These are phyloP conservation scores for Margaritifera margaritifera DNA, from an alignment of 2,888 invertebrate species.

Conservation along the genomic window DNA sequence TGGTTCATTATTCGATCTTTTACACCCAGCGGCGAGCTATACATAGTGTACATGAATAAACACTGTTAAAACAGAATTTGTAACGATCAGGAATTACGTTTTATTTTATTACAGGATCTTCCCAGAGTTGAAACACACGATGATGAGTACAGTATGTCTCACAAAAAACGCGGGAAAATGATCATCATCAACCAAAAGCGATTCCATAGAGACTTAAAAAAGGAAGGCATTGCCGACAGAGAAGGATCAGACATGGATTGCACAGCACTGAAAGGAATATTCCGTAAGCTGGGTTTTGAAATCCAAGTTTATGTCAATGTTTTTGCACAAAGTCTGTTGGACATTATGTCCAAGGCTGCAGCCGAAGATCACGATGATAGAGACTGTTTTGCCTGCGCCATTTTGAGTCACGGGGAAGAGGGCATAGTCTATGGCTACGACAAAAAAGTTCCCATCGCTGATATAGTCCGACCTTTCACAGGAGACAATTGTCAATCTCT, in stretches of 20 bases:
- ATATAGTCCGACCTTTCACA: constrained; percentile 20
- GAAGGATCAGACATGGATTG: constrained; percentile 33
- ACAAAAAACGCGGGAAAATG: constrained; percentile 24
- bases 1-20: no score
- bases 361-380: constrained; percentile 22
- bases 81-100: no score
- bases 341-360: constrained; percentile 21
- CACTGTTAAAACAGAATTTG: no score
- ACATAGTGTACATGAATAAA: no score
- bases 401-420: constrained; percentile 43
- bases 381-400: constrained; percentile 40
- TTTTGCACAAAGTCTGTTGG: constrained; percentile 14
- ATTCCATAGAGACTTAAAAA: constrained; percentile 12
- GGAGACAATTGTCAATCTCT: constrained; percentile 36
- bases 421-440: constrained; percentile 40
- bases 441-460: constrained; percentile 23
- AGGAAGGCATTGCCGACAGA: constrained; percentile 19
- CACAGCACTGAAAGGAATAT: constrained; percentile 15
- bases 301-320: constrained; percentile 13
- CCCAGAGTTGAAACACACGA: neutral
- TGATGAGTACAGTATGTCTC: constrained; percentile 26
- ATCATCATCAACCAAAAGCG: constrained; percentile 30
- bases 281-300: constrained; percentile 28
- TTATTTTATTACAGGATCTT: neutral
- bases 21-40: no score